A percentile compares a stretch with the other conserved stretches of the same genome.
These are phyloP conservation scores for Rhynchomys soricoides DNA, from an alignment of 2,113 vertebrate species.

Conservation along the genomic window DNA sequence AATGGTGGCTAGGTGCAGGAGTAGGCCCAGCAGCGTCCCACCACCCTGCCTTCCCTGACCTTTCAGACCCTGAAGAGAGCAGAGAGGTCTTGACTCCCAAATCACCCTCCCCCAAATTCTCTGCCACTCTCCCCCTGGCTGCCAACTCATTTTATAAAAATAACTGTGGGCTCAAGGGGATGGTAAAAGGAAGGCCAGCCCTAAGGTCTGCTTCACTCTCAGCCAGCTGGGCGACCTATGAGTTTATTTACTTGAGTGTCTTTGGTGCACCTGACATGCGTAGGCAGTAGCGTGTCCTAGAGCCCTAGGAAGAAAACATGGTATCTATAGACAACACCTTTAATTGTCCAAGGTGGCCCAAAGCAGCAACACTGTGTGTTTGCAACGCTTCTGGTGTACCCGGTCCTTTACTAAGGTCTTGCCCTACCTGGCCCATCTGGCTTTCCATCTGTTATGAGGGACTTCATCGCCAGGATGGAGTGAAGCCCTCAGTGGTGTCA, in stretches of 20 bases:
- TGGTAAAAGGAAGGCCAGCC: accelerated
- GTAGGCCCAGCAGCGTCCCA: accelerated
- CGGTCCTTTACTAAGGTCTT: background rate
- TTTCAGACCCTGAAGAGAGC: background rate
- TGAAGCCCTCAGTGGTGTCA: background rate
- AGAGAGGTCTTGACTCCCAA: background rate
- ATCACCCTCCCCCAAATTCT: background rate
- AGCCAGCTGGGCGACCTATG: accelerated
- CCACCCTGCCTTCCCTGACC: background rate
- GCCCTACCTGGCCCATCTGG: accelerated
- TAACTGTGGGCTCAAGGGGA: accelerated
- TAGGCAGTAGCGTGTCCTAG: accelerated
- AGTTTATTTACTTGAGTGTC: too few relatives aligned
- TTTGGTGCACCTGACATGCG: too few relatives aligned
- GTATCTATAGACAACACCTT: background rate
- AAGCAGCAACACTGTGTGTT: accelerated
- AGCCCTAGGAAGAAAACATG: background rate
- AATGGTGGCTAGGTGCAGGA: background rate
- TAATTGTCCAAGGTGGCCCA: too few relatives aligned
- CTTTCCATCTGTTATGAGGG: accelerated
- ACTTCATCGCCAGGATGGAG: accelerated
- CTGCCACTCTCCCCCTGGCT: background rate
- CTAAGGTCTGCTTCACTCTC: background rate
- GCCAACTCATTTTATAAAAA: background rate
- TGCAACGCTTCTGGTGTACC: accelerated